Evolutionary conservation across 2,797 vertebrate genomes (phyloP), one percentile per base, ranked within the genome.

Genomic region (Pangasius djambal): DNA sequence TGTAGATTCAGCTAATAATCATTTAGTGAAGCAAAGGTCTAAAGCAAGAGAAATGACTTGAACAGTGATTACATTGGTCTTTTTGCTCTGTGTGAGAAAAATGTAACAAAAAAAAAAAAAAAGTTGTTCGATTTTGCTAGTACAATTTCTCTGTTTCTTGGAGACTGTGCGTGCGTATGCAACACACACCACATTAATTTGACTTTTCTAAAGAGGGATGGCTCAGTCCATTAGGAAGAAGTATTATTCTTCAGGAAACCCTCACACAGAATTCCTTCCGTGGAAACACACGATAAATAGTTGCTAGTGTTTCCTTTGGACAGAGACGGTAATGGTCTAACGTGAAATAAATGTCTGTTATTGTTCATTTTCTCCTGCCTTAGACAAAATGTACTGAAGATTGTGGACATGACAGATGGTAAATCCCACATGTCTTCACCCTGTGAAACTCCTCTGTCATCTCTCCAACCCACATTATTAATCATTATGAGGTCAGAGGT

Each of bases 221-320:
- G 85, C 86, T 83, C 55, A 74, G 77, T 91, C 90, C 67, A 89
- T 91, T 90, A 90, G 87, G 87, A 91, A 90, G 92, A 92, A 67
- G 86, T 91, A 90, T 87, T 81, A 67, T 87, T 69, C 77, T 90
- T 69, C 20, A 65, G 82, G 89, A 91, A 87, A 86, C 74, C 63
- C 83, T 87, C 61, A 74, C 13, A 75, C 75, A 83, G 65, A 92
- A 91, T 91, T 91, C 82, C 88, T 92, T 91, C 87, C 70, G 37
- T 92, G 88, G 89, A 93, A 93, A 90, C 89, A 87, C 69, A 89
- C 86, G 86, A 90, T 91, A 91, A 92, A 92, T 92, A 91, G 87
- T 81, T 48, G 28, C 86, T 79, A 87, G 77, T 91, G 84, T 89
- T 93, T 90, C 88, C 88, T 89, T 93, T 92, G 88, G 91, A 90